Conservation (phyloP, 2,113 vertebrate species). For the Bubalus kerabau region DNA sequence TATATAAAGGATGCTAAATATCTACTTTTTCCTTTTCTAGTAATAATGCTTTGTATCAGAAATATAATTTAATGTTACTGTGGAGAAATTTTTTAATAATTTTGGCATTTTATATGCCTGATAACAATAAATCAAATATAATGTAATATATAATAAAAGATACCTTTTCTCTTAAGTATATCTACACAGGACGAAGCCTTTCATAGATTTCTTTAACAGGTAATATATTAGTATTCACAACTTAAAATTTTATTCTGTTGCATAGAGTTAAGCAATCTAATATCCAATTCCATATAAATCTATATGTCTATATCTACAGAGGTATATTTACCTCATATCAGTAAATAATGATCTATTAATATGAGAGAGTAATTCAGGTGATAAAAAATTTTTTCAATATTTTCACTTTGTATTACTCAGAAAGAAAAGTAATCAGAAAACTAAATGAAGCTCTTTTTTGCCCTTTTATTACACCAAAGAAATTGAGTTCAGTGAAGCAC, state of each 20-base stretch:
- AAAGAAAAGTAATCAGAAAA: constrained; percentile 40
- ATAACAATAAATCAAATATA: constrained; percentile 14
- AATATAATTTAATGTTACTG: constrained; percentile 24
- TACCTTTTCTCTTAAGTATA: neutral
- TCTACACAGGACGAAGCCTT: neutral
- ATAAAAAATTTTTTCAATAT: neutral
- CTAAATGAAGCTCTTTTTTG: neutral
- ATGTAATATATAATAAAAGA: neutral
- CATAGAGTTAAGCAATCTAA: neutral
- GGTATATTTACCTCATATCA: neutral
- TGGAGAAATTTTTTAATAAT: neutral
- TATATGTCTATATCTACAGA: neutral
- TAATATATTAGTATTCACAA: neutral
- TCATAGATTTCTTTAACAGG: neutral
- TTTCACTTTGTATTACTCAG: neutral
- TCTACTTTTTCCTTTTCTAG: constrained; percentile 25
- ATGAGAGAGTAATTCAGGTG: neutral
- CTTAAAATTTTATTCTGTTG: neutral
- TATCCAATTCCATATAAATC: neutral
- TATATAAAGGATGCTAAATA: constrained; percentile 26
- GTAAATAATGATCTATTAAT: neutral
- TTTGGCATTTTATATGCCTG: constrained; percentile 3
- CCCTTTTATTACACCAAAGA: constrained; percentile 23
- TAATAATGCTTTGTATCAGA: constrained; percentile 34
- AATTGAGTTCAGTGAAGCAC: constrained; percentile 3